These are phyloP conservation scores for Lymantria monacha DNA, from an alignment of 2,888 invertebrate species.

Conservation along the genomic window DNA sequence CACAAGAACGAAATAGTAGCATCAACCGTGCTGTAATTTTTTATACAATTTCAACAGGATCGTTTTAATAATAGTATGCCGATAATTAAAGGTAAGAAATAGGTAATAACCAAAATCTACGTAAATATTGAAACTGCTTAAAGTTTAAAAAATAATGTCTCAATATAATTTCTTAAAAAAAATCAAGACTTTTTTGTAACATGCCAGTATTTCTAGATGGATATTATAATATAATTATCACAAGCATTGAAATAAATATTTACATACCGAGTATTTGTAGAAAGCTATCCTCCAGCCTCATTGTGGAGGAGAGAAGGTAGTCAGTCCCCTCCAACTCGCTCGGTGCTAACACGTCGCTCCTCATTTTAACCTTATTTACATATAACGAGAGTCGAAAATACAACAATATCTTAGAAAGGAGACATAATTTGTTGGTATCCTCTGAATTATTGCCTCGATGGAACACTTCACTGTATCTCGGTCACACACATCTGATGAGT, in stretches of 20 bases:
- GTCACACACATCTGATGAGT: conserved; percentile 21
- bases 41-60: too few species aligned
- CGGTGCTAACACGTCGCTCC: conserved; percentile 76
- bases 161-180: too few species aligned
- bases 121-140: too few species aligned
- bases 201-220: too few species aligned
- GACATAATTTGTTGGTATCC: conserved; percentile 36
- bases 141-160: too few species aligned
- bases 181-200: too few species aligned
- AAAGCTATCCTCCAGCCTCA: conserved; percentile 83
- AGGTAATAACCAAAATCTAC: too few species aligned
- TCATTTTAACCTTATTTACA: conserved; percentile 58
- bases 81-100: too few species aligned
- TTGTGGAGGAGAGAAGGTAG: conserved; percentile 84
- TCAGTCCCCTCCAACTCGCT: conserved; percentile 84
- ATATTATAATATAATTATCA: too few species aligned
- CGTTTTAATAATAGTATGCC: too few species aligned
- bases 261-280: conserved; percentile 84
- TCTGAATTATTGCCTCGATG: conserved; percentile 27
- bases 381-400: conserved; percentile 43
- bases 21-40: too few species aligned
- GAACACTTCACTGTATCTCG: conserved; percentile 32
- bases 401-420: conserved; percentile 32
- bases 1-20: too few species aligned
- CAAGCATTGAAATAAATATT: not conserved